Evolutionary conservation across 2,888 invertebrate species (phyloP).

Genomic region (Sepioteuthis lessoniana): DNA sequence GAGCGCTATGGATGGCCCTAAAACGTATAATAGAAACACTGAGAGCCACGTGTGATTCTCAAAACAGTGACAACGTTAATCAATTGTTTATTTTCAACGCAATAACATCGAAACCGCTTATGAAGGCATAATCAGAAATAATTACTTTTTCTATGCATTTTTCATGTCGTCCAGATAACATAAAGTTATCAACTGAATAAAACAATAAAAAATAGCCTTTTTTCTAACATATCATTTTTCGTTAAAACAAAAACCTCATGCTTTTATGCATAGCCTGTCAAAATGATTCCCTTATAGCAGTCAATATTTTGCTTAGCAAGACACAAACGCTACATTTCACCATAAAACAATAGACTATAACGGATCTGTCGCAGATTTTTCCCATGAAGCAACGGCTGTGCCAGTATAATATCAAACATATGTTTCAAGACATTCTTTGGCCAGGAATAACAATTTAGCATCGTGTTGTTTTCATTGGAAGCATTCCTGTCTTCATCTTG

Average conservation of each 20-base stretch:
- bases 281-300: not conserved
- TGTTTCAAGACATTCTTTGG: not conserved
- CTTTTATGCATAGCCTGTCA: not conserved
- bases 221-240: not conserved
- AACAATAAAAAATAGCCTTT: not conserved
- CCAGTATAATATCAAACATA: not conserved
- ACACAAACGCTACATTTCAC: not conserved
- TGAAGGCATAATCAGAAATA: not conserved
- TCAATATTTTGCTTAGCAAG: conserved; percentile 14
- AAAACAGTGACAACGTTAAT: not conserved
- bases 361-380: not conserved
- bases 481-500: not conserved
- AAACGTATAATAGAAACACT: no score
- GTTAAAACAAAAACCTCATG: not conserved
- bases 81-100: not conserved
- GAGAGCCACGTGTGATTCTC: no score
- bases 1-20: no score
- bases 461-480: not conserved
- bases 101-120: not conserved
- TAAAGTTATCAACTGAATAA: not conserved
- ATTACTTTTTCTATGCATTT: not conserved
- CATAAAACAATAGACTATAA: not conserved
- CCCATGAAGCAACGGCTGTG: not conserved
- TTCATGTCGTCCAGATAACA: not conserved
- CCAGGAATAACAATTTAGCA: conserved; percentile 17